Evolutionary conservation across 2,888 invertebrate species (phyloP).

Genomic region (Catocala nupta): DNA sequence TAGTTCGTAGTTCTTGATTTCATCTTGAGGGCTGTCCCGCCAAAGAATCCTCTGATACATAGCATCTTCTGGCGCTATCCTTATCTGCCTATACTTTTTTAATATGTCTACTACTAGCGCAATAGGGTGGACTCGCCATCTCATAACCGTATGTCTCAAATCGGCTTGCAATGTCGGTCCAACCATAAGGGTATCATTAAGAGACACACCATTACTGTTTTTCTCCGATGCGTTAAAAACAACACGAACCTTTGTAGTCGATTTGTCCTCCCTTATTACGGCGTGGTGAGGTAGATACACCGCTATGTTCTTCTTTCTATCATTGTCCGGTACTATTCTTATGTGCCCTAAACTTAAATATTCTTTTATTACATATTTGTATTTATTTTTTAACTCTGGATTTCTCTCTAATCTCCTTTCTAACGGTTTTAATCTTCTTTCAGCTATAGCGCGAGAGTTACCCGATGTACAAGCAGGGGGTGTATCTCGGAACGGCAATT

Average conservation of each 20-base stretch:
- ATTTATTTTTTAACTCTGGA: slow-evolving; percentile 2
- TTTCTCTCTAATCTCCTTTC: slow-evolving; percentile 13
- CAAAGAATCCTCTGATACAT: slow-evolving; percentile 22
- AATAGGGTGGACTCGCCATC: slow-evolving; percentile 11
- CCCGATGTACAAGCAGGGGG: slow-evolving; percentile 14
- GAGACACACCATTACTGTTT: slow-evolving; percentile 2
- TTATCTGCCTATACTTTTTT: slow-evolving; percentile 31
- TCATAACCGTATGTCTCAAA: slow-evolving; percentile 17
- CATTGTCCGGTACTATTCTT: slow-evolving; percentile 1
- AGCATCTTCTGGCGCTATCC: slow-evolving; percentile 14
- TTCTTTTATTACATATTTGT: slow-evolving; percentile 12
- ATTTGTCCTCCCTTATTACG: slow-evolving; percentile 2
- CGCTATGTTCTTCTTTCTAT: neutral
- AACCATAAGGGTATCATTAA: slow-evolving; percentile 10
- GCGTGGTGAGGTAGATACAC: slow-evolving; percentile 9
- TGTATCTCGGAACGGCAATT: slow-evolving; percentile 17
- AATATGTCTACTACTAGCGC: slow-evolving; percentile 14
- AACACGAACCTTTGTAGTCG: slow-evolving; percentile 4
- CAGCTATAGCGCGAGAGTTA: slow-evolving; percentile 9
- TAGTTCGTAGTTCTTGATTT: slow-evolving; percentile 2
- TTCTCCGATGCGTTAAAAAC: slow-evolving; percentile 24
- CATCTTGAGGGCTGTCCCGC: neutral
- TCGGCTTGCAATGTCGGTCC: slow-evolving; percentile 22
- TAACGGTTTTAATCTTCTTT: slow-evolving; percentile 11
- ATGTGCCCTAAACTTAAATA: slow-evolving; percentile 13